Evolutionary conservation across 2,113 vertebrate genomes (phyloP).

Genomic region (Megalops atlanticus): DNA sequence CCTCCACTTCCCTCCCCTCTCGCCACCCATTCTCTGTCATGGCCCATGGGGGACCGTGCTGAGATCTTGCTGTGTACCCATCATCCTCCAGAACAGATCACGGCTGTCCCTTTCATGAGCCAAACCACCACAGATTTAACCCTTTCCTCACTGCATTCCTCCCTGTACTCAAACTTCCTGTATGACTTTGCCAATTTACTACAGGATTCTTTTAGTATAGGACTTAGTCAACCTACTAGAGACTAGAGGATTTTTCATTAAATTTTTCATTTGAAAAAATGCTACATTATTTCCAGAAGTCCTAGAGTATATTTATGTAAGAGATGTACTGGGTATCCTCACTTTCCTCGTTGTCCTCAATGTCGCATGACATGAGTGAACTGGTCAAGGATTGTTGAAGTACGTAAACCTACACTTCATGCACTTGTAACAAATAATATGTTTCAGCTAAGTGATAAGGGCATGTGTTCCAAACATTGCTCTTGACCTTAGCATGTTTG

Average conservation of each 20-base stretch:
- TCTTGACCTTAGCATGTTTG: neutral
- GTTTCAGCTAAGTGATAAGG: neutral
- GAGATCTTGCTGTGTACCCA: slow-evolving; percentile 34
- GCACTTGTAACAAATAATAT: neutral
- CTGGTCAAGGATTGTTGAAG: neutral
- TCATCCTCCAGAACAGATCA: neutral
- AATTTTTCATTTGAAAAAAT: no score
- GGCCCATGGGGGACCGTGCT: neutral
- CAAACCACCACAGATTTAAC: neutral
- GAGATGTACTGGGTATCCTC: neutral
- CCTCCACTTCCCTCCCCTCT: neutral
- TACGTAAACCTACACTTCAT: neutral
- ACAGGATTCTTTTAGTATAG: no score
- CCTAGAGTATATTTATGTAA: neutral
- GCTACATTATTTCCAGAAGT: neutral
- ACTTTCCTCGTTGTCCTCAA: neutral
- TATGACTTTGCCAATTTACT: no score
- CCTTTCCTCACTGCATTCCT: neutral
- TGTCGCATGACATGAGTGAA: neutral
- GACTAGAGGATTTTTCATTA: no score
- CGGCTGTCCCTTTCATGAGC: slow-evolving; percentile 4
- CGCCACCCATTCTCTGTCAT: neutral
- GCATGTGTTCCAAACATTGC: neutral
- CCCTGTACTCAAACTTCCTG: neutral
- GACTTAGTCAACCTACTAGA: no score